These are phyloP conservation scores for Sarcophaga variegata DNA, from an alignment of 2,888 invertebrate genomes.

Conservation along the genomic window DNA sequence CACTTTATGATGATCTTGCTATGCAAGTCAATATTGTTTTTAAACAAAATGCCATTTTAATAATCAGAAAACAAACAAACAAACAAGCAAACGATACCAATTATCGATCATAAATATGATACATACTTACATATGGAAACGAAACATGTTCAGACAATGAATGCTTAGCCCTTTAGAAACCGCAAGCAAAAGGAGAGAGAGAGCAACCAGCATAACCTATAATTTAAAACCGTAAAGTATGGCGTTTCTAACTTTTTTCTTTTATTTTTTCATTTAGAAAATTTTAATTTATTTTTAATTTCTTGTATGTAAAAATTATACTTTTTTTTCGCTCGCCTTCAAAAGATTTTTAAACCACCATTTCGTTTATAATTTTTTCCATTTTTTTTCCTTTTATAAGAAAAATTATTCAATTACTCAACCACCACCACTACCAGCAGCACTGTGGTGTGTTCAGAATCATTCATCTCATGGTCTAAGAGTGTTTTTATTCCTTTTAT, in stretches of 20 bases:
- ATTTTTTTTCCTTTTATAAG: not conserved
- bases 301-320: not conserved
- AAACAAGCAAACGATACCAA: not conserved
- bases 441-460: not conserved
- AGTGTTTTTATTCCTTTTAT: too few relatives aligned
- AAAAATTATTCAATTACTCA: conserved; percentile 29
- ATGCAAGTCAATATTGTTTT: too few relatives aligned
- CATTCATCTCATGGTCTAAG: not conserved
- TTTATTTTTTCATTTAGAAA: not conserved
- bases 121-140: not conserved
- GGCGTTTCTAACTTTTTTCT: conserved; percentile 5
- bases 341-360: too few relatives aligned
- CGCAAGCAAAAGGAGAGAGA: not conserved
- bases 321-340: not conserved
- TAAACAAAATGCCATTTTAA: too few relatives aligned
- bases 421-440: conserved; percentile 1
- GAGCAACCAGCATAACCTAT: not conserved
- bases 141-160: conserved; percentile 38
- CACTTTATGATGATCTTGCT: not conserved
- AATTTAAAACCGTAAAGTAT: conserved; percentile 40
- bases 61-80: not conserved
- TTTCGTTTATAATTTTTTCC: too few relatives aligned
- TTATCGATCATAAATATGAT: conserved; percentile 3
- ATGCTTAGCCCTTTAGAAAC: conserved; percentile 64
- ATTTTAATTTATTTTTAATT: not conserved